These are phyloP conservation scores for Paracentrotus lividus DNA, from an alignment of 53 echinoderm and acorn worm genomes.

Conservation along the genomic window DNA sequence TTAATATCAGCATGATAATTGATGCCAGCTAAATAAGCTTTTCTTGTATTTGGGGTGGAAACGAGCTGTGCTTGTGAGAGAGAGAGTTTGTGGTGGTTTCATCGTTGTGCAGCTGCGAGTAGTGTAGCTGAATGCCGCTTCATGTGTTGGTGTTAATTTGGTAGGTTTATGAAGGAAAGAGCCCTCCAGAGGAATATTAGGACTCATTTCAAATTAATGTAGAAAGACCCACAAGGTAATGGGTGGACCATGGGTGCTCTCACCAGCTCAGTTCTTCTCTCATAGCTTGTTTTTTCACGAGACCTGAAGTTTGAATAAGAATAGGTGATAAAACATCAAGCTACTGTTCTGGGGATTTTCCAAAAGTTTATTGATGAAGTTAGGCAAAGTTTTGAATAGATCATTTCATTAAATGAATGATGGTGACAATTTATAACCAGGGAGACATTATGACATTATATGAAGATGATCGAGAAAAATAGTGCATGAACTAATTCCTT, in stretches of 20 bases:
- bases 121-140: background rate
- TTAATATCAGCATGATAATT: constrained; percentile 48
- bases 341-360: too few species aligned
- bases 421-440: too few species aligned
- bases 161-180: constrained; percentile 16
- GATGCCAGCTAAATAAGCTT: constrained; percentile 23
- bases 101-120: background rate
- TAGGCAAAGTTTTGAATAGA: too few species aligned
- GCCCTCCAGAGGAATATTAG: constrained; percentile 4
- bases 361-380: background rate
- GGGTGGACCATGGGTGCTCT: background rate
- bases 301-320: too few species aligned
- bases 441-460: too few species aligned
- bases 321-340: too few species aligned
- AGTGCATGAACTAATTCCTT: constrained; percentile 35
- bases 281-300: too few species aligned
- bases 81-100: constrained; percentile 27
- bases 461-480: background rate
- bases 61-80: constrained; percentile 19
- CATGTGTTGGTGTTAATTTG: constrained; percentile 38
- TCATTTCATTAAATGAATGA: background rate
- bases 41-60: constrained; percentile 8
- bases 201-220: constrained; percentile 23
- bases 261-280: background rate
- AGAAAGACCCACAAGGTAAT: constrained; percentile 50